Evolutionary conservation across 2,113 vertebrate species (phyloP), one percentile per base, ranked within the genome.

Genomic region (Mobula hypostoma): DNA sequence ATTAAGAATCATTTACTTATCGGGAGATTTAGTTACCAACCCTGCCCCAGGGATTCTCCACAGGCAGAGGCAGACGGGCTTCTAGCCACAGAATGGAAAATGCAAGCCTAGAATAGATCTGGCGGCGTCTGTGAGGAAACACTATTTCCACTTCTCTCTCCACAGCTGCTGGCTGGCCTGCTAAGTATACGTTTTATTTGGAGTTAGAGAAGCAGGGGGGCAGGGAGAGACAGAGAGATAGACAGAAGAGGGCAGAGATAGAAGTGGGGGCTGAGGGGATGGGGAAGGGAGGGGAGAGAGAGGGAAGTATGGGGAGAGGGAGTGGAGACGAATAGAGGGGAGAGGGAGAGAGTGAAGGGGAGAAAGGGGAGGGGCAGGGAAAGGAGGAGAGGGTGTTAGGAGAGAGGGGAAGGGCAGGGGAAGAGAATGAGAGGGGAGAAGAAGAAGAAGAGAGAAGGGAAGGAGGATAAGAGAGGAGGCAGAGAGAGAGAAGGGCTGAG

Each of bases 401-500:
- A 24, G 66, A 95, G 94, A 95, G 95, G 95, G 95, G 83, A 95
- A 72, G 80, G 94, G 95, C 85, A 95, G 94, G 94, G 94, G 94
- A 82, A 29, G 68, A 76, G 0, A 0, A 83, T 94, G 21, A 94
- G 95, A 94, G 94, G 95, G 96, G 96, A 95, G 96, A 94, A 95
- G 95, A 95, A 0, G 0, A 21, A 63, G 85, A 95, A 95, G 48
- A 95, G 94, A 95, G 94, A 94, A 17, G 12, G 32, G 14, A 15
- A 7, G 11, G 32, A n/a, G 29, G n/a, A 11, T 12, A 11, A 36
- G 8, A 14, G 11, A n/a, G 32, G n/a, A n/a, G 77, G 9, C 29
- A 15, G n/a, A 36, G n/a, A 14, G 36, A 17, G 79, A 15, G 11
- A 15, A 14, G 6, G 79, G 15, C 9, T 5, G 1, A 77, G 21